phyloP scores from a whole-genome alignment of 1,140 invertebrate species.

The Pomacea maculata region DNA sequence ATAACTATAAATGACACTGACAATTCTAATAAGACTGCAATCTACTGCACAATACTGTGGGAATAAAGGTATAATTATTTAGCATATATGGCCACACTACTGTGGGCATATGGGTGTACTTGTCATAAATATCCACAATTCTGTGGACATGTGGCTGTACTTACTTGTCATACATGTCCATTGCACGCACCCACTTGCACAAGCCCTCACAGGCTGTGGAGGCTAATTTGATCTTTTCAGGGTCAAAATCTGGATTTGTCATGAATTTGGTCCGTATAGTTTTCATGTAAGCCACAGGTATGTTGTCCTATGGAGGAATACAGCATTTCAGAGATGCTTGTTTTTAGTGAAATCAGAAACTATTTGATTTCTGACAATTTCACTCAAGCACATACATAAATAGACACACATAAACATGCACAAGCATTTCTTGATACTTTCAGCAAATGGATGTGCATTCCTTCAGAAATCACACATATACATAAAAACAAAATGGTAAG shows the following conservation, averaged over 20 bases:
- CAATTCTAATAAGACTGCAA: too few relatives aligned
- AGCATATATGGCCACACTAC: too few relatives aligned
- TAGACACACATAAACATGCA: background rate
- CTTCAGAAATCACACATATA: too few relatives aligned
- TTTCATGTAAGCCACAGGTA: conserved; percentile 62
- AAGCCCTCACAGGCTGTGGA: conserved; percentile 66
- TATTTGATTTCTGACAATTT: background rate
- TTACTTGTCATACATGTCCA: conserved; percentile 66
- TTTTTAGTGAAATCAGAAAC: background rate
- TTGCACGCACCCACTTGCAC: conserved; percentile 65
- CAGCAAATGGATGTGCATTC: too few relatives aligned
- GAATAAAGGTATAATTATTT: too few relatives aligned
- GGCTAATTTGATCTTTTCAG: conserved; percentile 65
- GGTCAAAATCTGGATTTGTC: conserved; percentile 66
- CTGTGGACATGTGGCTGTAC: conserved; percentile 2
- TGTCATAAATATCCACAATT: too few relatives aligned
- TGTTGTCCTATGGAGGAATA: conserved; percentile 58
- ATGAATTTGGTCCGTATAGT: conserved; percentile 63
- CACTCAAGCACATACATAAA: background rate
- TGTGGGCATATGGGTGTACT: too few relatives aligned
- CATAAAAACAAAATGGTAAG: background rate
- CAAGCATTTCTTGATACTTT: background rate
- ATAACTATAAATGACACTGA: too few relatives aligned
- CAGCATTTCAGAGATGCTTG: background rate
- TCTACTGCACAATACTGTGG: too few relatives aligned